phyloP scores from a whole-genome alignment of 2,888 invertebrate genomes.

The Cheilosia soror region DNA sequence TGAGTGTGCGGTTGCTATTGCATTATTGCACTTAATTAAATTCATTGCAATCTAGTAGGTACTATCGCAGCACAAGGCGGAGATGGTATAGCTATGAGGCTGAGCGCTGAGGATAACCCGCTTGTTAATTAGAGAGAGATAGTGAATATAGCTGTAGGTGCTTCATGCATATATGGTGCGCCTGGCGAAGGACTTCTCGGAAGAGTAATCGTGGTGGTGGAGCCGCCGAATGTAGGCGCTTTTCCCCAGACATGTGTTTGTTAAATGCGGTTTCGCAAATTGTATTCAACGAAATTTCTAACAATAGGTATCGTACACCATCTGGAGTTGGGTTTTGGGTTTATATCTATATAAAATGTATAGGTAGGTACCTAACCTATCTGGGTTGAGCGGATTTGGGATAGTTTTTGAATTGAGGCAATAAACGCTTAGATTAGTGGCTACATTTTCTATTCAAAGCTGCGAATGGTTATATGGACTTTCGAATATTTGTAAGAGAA shows the following conservation, averaged over 20 bases:
- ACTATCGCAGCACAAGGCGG: neutral
- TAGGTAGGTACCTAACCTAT: no score
- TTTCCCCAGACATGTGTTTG: slow-evolving; percentile 18
- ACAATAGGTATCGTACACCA: neutral
- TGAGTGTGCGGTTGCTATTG: slow-evolving; percentile 65
- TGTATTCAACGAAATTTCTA: slow-evolving; percentile 38
- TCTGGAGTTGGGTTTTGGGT: neutral
- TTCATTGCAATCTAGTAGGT: slow-evolving; percentile 62
- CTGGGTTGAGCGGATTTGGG: neutral
- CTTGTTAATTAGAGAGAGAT: slow-evolving; percentile 13
- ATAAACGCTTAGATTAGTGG: slow-evolving; percentile 16
- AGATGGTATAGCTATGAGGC: no score
- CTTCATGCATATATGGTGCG: neutral
- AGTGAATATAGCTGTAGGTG: slow-evolving; percentile 6
- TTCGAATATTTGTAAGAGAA: no score
- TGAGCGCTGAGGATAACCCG: neutral
- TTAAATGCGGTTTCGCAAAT: slow-evolving; percentile 60
- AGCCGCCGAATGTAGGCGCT: slow-evolving; percentile 14
- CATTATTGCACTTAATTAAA: slow-evolving; percentile 75
- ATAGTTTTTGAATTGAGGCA: slow-evolving; percentile 28
- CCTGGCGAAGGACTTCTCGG: slow-evolving; percentile 15
- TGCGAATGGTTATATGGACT: no score
- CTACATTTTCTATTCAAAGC: neutral
- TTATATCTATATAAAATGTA: neutral
- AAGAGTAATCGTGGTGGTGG: slow-evolving; percentile 25